Base-by-base conservation (phyloP, 2,113 vertebrate genomes). In the Phasianus colchicus region DNA sequence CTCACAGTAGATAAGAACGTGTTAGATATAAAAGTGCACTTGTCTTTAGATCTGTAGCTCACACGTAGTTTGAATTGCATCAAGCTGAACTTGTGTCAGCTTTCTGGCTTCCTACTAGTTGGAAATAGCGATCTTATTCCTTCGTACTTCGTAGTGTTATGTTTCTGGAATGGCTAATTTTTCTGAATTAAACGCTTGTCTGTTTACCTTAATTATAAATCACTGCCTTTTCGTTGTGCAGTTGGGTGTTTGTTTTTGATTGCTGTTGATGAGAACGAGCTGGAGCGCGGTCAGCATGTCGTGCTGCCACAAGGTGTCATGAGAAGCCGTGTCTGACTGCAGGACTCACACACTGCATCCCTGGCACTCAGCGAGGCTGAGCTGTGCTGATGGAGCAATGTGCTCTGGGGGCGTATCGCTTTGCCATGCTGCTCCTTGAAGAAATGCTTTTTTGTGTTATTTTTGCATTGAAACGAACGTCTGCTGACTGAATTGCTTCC, bases 261-360 rank as follows among this genome's bases (percentile, higher is more conserved):
- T 6, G 38, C 10, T 45, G 75, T 18, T 50, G 32, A 11, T 36
- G 55, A 54, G 83, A 79, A 71, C 29, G 20, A 50, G 48, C 5
- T 47, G 58, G 30, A 38, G 19, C 36, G 32, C 32, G n/a, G 93
- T 80, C 71, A 78, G 64, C 60, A 78, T 91, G 69, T 86, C 47
- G 34, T 3, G 3, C 90, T 94, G 92, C 96, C 96, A 96, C 95
- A 95, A 96, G 96, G 60, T 96, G 96, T 96, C 95, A 65, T 84
- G 90, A 93, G 88, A 93, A 96, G 86, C 95, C 25, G 0, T 25
- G 24, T 73, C 85, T 91, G 2, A 5, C 67, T 60, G 20, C n/a
- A 13, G 32, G n/a, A 13, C 21, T 52, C 19, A 7, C 20, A 8
- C 34, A 30, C 40, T 21, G 43, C 0, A 1, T 30, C 17, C 42